Evolutionary conservation across 2,113 vertebrate species (phyloP), one percentile per base, ranked within the genome.

Genomic region (Strix aluco): DNA sequence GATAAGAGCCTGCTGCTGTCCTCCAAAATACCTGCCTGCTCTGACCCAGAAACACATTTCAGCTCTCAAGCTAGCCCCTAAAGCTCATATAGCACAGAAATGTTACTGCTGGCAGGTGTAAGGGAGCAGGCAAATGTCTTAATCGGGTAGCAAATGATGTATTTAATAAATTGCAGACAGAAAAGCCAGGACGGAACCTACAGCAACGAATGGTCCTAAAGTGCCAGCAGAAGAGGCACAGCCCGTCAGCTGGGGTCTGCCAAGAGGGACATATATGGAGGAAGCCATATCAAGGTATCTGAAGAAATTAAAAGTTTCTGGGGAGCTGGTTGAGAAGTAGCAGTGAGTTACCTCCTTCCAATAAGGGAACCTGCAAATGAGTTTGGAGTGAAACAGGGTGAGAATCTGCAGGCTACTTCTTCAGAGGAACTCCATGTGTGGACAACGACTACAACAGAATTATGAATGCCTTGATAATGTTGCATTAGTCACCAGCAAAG

Each of bases 71-170:
- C 26, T 63, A 88, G 38, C 8, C 20, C 13, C 70, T 78, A 62
- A 81, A 71, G 23, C 59, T 78, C 59, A 34, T 7, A 22, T 1
- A 81, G 70, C 61, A 57, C 17, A 47, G 55, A 61, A 88, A 51
- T 26, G 8, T 83, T 62, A 62, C 32, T 36, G 38, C 30, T 92
- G 69, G n/a, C 9, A 19, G 26, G 65, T 74, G n/a, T 65, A 42
- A 94, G 38, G 15, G 20, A 78, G 47, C 42, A 81, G 47, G 38
- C 18, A 74, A 36, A 74, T 59, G 17, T 55, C 47, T 79, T 79
- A 26, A 42, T 19, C 0, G 0, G 26, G 30, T 51, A 80, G 54
- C 30, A 49, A 69, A 59, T 4, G 1, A 47, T 30, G 47, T 18
- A 30, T 46, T 91, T 59, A 74, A 73, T 58, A 70, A 46, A 92